Evolutionary conservation across 1,140 invertebrate genomes (phyloP).

Genomic region (Drosophila paulistorum): DNA sequence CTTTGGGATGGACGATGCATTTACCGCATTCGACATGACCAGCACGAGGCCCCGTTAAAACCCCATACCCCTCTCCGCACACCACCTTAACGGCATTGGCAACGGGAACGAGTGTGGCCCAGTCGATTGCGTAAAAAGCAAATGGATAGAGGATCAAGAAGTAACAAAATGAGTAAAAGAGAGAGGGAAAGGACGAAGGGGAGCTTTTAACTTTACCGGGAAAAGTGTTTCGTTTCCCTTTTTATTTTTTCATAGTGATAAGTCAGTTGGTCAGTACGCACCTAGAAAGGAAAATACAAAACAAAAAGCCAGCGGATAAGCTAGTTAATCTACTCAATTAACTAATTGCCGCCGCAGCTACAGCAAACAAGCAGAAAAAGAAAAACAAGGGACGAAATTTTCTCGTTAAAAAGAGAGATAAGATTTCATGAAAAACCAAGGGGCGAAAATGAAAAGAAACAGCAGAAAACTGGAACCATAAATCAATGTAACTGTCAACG

Average conservation of each 20-base stretch:
- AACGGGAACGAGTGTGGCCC: conserved; percentile 11
- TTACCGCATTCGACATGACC: conserved; percentile 59
- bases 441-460: conserved; percentile 26
- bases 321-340: conserved; percentile 73
- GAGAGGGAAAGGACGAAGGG: background rate
- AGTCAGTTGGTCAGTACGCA: conserved; percentile 39
- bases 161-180: background rate
- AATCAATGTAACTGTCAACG: conserved; percentile 80
- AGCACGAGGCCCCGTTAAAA: conserved; percentile 17
- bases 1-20: conserved; percentile 45
- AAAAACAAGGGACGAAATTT: conserved; percentile 28
- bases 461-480: conserved; percentile 46
- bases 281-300: conserved; percentile 30
- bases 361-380: conserved; percentile 66
- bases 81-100: conserved; percentile 1
- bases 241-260: conserved; percentile 21
- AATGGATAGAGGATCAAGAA: background rate
- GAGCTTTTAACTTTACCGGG: conserved; percentile 5
- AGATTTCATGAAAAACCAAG: conserved; percentile 50
- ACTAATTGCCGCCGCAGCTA: conserved; percentile 73
- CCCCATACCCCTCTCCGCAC: background rate
- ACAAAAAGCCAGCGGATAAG: conserved; percentile 35
- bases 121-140: conserved; percentile 1
- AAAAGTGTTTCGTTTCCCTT: background rate
- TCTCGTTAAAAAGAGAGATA: conserved; percentile 35